A percentile compares a stretch with the other conserved stretches of the same genome.
phyloP scores from a whole-genome alignment of 2,113 vertebrate genomes.

The Chlamydotis undulata region DNA sequence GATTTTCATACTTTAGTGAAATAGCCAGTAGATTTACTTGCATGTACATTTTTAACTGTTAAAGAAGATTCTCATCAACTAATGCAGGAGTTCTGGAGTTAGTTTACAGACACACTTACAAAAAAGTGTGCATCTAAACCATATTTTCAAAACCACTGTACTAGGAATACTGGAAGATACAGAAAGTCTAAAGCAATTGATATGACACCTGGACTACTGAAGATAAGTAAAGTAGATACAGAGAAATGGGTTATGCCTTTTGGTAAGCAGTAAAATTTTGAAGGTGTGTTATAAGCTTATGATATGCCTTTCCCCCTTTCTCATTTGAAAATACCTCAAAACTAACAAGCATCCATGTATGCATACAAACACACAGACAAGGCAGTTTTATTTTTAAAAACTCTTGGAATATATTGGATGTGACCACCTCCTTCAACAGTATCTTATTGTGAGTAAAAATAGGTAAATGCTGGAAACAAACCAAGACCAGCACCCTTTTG shows the following conservation, averaged over 20 bases:
- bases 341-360: neutral
- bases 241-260: neutral
- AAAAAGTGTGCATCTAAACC: neutral
- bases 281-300: neutral
- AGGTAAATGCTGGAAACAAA: neutral
- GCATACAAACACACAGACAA: neutral
- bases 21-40: neutral
- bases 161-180: neutral
- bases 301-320: neutral
- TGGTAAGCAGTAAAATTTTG: neutral
- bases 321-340: neutral
- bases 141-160: neutral
- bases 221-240: neutral
- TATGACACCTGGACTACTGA: neutral
- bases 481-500: neutral
- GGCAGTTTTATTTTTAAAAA: neutral
- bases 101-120: neutral
- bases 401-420: neutral
- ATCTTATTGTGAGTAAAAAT: neutral
- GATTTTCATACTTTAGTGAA: neutral
- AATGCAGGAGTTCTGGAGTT: neutral
- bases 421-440: neutral
- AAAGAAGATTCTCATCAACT: neutral
- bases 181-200: neutral
- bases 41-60: neutral